Evolutionary conservation across 1,140 invertebrate species (phyloP).

Genomic region (Drosophila pruinosa): DNA sequence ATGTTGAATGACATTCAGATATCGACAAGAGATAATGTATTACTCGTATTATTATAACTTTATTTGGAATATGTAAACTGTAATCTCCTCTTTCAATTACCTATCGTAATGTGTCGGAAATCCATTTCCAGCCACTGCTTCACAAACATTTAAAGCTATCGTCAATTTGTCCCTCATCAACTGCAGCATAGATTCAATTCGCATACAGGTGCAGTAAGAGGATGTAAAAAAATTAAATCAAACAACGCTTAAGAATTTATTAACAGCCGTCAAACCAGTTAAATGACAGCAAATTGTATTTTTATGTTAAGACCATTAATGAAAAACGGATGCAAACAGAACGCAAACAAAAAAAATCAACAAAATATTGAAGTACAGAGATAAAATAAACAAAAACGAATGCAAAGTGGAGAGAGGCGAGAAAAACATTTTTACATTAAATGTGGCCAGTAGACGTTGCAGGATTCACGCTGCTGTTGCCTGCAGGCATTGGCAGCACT

Average conservation of each 20-base stretch:
- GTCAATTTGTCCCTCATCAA: neutral
- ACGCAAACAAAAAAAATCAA: conserved; percentile 42
- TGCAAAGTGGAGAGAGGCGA: conserved; percentile 24
- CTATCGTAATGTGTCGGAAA: neutral
- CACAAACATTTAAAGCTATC: neutral
- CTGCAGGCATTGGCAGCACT: conserved; percentile 66
- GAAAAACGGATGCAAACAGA: conserved; percentile 76
- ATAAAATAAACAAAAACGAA: conserved; percentile 8
- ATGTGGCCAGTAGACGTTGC: conserved; percentile 32
- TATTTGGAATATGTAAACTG: neutral
- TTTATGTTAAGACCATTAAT: conserved; percentile 80
- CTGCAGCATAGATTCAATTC: conserved; percentile 12
- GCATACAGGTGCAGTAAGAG: neutral
- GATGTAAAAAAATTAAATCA: conserved; percentile 62
- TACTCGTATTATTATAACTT: neutral
- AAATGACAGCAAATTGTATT: conserved; percentile 78
- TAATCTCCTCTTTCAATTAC: neutral
- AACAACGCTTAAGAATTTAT: conserved; percentile 77
- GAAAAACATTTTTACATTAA: conserved; percentile 69
- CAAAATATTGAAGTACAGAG: neutral
- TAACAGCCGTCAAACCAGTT: conserved; percentile 69
- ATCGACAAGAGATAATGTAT: neutral
- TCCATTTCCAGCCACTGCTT: neutral
- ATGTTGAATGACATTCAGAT: too few relatives aligned
- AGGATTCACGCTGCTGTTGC: conserved; percentile 38